phyloP scores from a whole-genome alignment of 2,113 vertebrate genomes.

The Hirundichthys speculiger region DNA sequence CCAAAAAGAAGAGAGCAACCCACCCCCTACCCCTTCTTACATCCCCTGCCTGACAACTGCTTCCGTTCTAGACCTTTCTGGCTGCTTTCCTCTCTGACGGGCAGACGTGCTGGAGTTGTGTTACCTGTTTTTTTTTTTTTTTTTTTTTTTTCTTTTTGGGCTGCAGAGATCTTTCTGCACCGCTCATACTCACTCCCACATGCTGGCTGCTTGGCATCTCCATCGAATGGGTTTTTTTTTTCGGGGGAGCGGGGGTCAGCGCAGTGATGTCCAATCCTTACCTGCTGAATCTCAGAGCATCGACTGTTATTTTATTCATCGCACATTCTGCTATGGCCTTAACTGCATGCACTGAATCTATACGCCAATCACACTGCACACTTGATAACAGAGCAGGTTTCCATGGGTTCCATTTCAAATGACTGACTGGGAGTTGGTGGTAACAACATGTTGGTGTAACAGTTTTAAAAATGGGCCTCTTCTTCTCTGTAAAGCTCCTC shows the following conservation, averaged over 20 bases:
- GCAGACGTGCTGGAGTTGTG: conserved; percentile 42
- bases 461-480: conserved; percentile 45
- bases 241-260: conserved; percentile 5
- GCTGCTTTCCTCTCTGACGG: conserved; percentile 62
- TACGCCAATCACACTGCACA: conserved; percentile 39
- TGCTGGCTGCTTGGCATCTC: conserved; percentile 57
- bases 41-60: conserved; percentile 48
- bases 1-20: conserved; percentile 7
- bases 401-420: conserved; percentile 35
- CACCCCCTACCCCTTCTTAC: not conserved
- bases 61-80: conserved; percentile 59
- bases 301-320: conserved; percentile 16
- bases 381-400: conserved; percentile 29
- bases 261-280: conserved; percentile 17
- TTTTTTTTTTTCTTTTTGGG: conserved; percentile 2
- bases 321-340: conserved; percentile 51
- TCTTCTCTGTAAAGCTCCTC: conserved; percentile 64
- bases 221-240: conserved; percentile 7
- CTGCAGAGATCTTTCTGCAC: conserved; percentile 30
- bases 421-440: conserved; percentile 46
- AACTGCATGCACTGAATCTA: conserved; percentile 71
- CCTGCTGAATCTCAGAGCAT: conserved; percentile 31
- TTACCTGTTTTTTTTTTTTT: conserved; percentile 12
- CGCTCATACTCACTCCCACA: conserved; percentile 42
- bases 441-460: conserved; percentile 47